Conservation (phyloP, 2,113 vertebrate species). For the Rhea americana region DNA sequence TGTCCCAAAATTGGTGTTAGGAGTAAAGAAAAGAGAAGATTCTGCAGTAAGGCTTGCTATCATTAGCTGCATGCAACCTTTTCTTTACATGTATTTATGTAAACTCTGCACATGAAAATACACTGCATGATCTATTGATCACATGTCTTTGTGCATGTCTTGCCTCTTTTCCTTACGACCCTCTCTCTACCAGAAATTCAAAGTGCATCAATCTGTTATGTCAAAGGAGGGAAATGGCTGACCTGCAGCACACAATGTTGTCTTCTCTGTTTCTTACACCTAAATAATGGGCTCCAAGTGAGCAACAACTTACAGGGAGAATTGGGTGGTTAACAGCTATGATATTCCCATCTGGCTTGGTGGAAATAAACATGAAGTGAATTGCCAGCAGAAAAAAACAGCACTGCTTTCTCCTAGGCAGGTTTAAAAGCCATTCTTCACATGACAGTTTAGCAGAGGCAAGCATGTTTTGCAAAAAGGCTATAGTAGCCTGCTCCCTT, state of each 20-base stretch:
- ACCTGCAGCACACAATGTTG: neutral
- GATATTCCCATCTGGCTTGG: neutral
- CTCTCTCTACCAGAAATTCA: neutral
- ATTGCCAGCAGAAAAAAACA: neutral
- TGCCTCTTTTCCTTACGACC: neutral
- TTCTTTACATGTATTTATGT: neutral
- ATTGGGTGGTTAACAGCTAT: neutral
- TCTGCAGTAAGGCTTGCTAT: neutral
- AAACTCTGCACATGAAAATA: neutral
- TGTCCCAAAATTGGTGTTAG: neutral
- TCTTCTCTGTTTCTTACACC: neutral
- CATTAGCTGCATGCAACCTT: too few species aligned
- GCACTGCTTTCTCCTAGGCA: neutral
- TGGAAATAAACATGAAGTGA: neutral
- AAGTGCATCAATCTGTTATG: neutral
- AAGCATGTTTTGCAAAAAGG: neutral
- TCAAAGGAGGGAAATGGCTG: neutral
- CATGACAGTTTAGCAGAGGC: neutral
- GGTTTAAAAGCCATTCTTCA: neutral
- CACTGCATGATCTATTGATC: neutral
- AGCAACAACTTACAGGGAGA: accelerated
- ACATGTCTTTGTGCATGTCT: neutral
- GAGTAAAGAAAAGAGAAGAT: neutral
- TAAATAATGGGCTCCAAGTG: neutral
- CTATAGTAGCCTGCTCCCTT: neutral